phyloP scores from a whole-genome alignment of 2,797 vertebrate genomes.

The Pelodytes ibericus region DNA sequence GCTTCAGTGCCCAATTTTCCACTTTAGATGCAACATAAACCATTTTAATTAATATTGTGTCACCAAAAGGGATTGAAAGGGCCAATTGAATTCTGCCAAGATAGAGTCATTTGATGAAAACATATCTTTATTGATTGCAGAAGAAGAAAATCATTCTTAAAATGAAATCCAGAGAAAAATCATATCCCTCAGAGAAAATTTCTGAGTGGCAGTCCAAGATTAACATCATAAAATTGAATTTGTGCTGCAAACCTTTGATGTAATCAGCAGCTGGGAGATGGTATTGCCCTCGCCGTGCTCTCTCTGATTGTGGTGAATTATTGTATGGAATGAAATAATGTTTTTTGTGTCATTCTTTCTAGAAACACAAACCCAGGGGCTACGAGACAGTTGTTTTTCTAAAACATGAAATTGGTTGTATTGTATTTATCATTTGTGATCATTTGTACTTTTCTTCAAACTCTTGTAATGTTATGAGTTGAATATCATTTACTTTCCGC shows the following conservation, averaged over 20 bases:
- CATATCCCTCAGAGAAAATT: slow-evolving; percentile 81
- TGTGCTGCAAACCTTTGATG: slow-evolving; percentile 78
- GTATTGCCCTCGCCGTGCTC: slow-evolving; percentile 72
- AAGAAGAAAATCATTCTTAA: slow-evolving; percentile 79
- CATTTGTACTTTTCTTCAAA: slow-evolving; percentile 39
- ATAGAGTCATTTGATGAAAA: slow-evolving; percentile 81
- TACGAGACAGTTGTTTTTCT: slow-evolving; percentile 68
- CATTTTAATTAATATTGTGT: slow-evolving; percentile 80
- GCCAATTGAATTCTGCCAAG: slow-evolving; percentile 79
- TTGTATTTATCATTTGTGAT: slow-evolving; percentile 54
- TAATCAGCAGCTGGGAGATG: slow-evolving; percentile 82
- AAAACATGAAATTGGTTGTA: slow-evolving; percentile 68
- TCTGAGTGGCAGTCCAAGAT: slow-evolving; percentile 81
- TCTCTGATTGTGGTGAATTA: slow-evolving; percentile 74
- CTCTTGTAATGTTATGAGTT: slow-evolving; percentile 42
- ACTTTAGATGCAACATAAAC: slow-evolving; percentile 72
- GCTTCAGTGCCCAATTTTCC: slow-evolving; percentile 64
- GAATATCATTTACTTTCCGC: slow-evolving; percentile 36
- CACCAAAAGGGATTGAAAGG: slow-evolving; percentile 75
- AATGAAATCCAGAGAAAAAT: slow-evolving; percentile 82
- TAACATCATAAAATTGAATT: slow-evolving; percentile 83
- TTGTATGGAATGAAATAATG: slow-evolving; percentile 77
- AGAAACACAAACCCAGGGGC: slow-evolving; percentile 75
- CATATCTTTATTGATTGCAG: slow-evolving; percentile 81
- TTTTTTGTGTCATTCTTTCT: slow-evolving; percentile 73